Evolutionary conservation across 2,113 vertebrate genomes (phyloP).

Genomic region (Tauraco erythrolophus): DNA sequence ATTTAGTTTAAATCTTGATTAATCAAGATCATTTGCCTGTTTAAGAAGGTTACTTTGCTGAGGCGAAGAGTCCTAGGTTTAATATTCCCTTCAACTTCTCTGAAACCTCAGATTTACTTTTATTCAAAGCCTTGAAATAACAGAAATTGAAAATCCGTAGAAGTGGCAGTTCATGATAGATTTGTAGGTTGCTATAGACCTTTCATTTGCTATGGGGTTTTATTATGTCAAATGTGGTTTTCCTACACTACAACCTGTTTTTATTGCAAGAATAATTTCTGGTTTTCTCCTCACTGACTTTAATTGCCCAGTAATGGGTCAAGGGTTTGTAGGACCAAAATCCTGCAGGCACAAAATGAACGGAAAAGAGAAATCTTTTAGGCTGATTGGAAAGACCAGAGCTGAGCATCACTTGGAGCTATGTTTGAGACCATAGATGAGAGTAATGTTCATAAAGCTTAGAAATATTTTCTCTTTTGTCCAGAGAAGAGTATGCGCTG

Average conservation of each 20-base stretch:
- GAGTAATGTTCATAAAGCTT: neutral
- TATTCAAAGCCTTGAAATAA: neutral
- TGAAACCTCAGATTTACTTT: neutral
- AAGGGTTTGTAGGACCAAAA: neutral
- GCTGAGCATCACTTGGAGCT: neutral
- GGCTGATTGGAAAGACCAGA: neutral
- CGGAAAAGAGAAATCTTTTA: neutral
- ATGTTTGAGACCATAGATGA: neutral
- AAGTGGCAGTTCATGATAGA: neutral
- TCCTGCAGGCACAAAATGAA: neutral
- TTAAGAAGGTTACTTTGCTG: neutral
- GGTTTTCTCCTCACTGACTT: neutral
- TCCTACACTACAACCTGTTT: neutral
- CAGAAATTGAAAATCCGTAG: neutral
- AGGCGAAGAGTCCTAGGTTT: neutral
- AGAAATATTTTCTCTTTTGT: neutral
- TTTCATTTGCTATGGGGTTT: neutral
- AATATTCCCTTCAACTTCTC: neutral
- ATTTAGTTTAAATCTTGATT: neutral
- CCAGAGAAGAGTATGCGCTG: neutral
- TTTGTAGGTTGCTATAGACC: neutral
- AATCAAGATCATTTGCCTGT: neutral
- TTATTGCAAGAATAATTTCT: neutral
- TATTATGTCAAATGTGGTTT: neutral
- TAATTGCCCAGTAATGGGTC: neutral